Conservation (phyloP, 2,113 vertebrate species). For the Alexandromys fortis region DNA sequence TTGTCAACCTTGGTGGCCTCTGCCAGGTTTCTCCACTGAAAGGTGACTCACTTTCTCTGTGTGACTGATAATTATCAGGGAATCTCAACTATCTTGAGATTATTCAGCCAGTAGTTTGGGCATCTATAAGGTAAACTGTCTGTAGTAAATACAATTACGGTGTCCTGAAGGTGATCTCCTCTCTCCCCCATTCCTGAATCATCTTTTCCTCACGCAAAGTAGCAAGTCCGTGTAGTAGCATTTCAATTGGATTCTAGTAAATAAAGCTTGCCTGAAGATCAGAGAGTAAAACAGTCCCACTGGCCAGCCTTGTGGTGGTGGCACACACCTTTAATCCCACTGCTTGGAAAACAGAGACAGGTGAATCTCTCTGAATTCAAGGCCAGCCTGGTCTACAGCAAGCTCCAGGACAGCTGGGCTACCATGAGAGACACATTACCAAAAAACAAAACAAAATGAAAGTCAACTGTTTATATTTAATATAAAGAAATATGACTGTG, state of each 20-base stretch:
- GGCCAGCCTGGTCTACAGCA: not conserved
- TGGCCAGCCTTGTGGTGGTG: not conserved
- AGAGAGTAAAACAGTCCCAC: no score
- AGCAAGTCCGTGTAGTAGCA: not conserved
- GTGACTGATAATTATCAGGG: not conserved
- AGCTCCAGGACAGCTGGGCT: not conserved
- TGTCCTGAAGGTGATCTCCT: not conserved
- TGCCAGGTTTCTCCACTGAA: not conserved
- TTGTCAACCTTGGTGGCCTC: not conserved
- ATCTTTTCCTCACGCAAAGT: not conserved
- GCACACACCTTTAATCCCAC: not conserved
- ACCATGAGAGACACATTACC: not conserved
- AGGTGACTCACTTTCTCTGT: constrained; percentile 9
- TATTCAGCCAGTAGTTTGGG: not conserved
- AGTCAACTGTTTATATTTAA: not conserved
- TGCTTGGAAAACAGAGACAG: not conserved
- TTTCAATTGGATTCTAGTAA: no score
- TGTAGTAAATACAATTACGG: not conserved
- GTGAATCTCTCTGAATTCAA: not conserved
- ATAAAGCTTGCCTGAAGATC: no score
- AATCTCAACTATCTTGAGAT: not conserved
- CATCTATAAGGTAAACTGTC: not conserved
- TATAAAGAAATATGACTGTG: not conserved
- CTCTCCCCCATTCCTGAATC: not conserved
- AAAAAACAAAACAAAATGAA: not conserved